Evolutionary conservation across 2,113 vertebrate genomes (phyloP), one percentile per base, ranked within the genome.

Genomic region (Tenrec ecaudatus): DNA sequence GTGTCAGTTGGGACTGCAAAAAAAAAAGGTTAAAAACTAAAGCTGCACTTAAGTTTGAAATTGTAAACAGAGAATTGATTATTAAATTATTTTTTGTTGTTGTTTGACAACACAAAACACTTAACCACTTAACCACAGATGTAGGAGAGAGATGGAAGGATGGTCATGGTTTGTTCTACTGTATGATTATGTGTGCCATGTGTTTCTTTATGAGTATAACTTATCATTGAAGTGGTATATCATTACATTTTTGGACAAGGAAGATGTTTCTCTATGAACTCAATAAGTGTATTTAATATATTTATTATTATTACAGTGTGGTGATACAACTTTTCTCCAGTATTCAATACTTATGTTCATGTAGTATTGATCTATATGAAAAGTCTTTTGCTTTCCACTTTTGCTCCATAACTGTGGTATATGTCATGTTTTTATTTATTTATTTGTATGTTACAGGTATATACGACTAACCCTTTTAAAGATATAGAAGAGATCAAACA

Each of bases 1-100:
- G 57, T 87, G 27, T 1, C 33, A 86, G n/a, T 33, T 57, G 38
- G 4, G 38, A 14, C 64, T 86, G 6, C 22, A 85, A 81, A 66
- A 82, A 57, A 85, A 69, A 92, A 85, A 1, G 81, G 79, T 71
- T 82, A 66, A 69, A 91, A 92, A 82, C 88, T 57, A 78, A 94
- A 92, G 73, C 6, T 82, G 0, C 3, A 9, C 3, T 68, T 90
- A 25, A 64, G 6, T 78, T 76, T 88, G 31, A 86, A 92, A 93
- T 22, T 79, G 2, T 29, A 97, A 69, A 62, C 23, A 71, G 47
- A 69, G 16, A 75, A 58, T 6, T 82, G 64, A 38, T 71, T 82
- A 47, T 60, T 83, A 85, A 87, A 91, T 11, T 73, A 73, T 22
- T 73, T 62, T 58, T 58, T 58, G 2, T 73, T 73, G 4, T 64